Evolutionary conservation across 1,140 invertebrate genomes (phyloP), one percentile per base, ranked within the genome.

Genomic region (Drosophila tani): DNA sequence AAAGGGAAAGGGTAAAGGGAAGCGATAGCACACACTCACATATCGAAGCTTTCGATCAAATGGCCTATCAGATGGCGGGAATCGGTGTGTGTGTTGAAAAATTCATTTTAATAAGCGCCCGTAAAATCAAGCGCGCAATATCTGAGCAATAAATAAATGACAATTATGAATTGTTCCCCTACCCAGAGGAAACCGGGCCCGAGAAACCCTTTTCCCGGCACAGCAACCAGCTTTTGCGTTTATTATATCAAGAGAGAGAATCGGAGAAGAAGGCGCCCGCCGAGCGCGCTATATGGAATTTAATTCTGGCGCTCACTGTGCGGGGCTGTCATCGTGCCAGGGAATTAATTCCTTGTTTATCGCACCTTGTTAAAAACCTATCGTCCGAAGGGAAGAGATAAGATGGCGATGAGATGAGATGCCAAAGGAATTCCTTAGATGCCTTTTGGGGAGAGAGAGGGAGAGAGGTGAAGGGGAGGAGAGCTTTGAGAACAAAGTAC

Each of bases 41-140:
- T 88, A 88, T 88, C 85, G 81, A 79, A 90, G 86, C 85, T 90
- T 90, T 90, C 85, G 85, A 90, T 90, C 85, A 90, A 90, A 87
- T 75, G 50, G 79, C 56, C 65, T 75, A 84, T 82, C 85, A 70
- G 85, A 85, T 84, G 27, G 24, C 9, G 17, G 38, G 24, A 38
- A 45, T 3, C 24, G 63, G 12, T 51, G 35, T 78, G 60, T 86
- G 84, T 73, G 85, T 90, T 88, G 85, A 88, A 85, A 88, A 88
- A 88, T 88, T 81, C 85, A 85, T 88, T 88, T 88, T 88, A 85
- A 90, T 90, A 90, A 90, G 85, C 85, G 85, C 85, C 82, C 85
- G 79, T 90, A 90, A 90, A 90, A 90, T 82, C 63, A 79, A 70
- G 43, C 66, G 47, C 62, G 81, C 84, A 67, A 82, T 85, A 90